Evolutionary conservation across 2,113 vertebrate genomes (phyloP).

Genomic region (Aegotheles bennettii): DNA sequence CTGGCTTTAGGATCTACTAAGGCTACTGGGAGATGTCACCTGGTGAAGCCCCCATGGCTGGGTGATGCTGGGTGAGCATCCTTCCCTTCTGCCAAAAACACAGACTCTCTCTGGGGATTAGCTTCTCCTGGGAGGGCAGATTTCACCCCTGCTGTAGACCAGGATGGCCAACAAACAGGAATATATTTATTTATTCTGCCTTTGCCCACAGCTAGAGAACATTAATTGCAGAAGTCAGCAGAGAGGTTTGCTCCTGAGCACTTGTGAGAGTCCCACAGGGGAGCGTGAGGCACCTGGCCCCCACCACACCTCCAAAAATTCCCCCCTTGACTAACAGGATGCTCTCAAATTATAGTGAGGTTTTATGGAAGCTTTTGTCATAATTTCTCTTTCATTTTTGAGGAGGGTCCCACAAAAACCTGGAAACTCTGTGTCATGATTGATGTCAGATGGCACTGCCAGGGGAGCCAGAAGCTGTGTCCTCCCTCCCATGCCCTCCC

Average conservation of each 20-base stretch:
- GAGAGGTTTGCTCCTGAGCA: not conserved
- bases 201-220: fast-evolving
- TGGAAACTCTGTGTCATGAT: fast-evolving
- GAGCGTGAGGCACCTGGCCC: not conserved
- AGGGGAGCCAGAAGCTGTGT: not conserved
- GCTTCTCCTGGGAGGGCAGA: not conserved
- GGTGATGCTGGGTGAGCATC: not conserved
- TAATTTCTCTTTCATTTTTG: fast-evolving
- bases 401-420: not conserved
- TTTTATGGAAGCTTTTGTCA: not conserved
- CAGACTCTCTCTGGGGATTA: not conserved
- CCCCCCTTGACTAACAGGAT: not conserved
- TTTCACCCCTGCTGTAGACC: not conserved
- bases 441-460: not conserved
- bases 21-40: not conserved
- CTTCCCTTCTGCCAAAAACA: not conserved
- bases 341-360: not conserved
- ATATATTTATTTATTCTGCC: not conserved
- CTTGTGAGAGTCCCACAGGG: not conserved
- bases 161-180: not conserved
- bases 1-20: not conserved
- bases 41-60: not conserved
- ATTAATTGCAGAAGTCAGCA: not conserved
- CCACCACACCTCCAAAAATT: fast-evolving
- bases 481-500: not conserved